Evolutionary conservation across 2,113 vertebrate genomes (phyloP), one percentile per base, ranked within the genome.

Genomic region (Myodes glareolus): DNA sequence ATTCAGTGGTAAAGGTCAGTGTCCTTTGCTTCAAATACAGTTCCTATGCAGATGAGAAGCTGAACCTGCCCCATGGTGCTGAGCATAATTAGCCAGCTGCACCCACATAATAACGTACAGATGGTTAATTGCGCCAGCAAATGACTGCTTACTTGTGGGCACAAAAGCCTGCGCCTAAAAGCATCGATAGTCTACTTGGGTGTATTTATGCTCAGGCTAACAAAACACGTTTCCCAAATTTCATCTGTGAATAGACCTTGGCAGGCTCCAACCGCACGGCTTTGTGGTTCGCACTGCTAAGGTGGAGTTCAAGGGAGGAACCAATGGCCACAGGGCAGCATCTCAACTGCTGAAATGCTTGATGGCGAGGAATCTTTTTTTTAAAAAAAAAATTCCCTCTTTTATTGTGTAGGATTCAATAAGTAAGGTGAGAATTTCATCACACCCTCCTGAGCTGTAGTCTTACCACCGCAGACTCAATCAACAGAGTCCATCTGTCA

Each of bases 121-220:
- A 98, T 98, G 98, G 97, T 97, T 98, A 97, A 98, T 98, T 98
- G 94, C 33, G 92, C 88, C 87, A 97, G 96, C 78, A 98, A 98
- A 97, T 98, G 94, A 92, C 94, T 94, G 94, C 96, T 98, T 97
- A 95, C 91, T 97, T 80, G 89, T 96, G 92, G 90, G 93, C 96
- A 97, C 88, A 97, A 97, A 97, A 97, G 93, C 95, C 90, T 94
- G 93, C 78, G 96, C 96, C 97, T 98, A 98, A 97, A 97, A 98
- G 94, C 90, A 97, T 0, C 80, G 10, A 70, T 95, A 47, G 93
- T 85, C 77, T 92, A 84, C 94, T 88, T 75, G 87, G 84, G 31
- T 81, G 65, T 97, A 85, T 94, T 97, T 92, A 42, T 95, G 78
- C 72, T 85, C 87, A 76, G 72, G 67, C 58, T 94, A 96, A 98